Evolutionary conservation across 2,888 invertebrate genomes (phyloP), one percentile per base, ranked within the genome.

Genomic region (Lottia scabra): DNA sequence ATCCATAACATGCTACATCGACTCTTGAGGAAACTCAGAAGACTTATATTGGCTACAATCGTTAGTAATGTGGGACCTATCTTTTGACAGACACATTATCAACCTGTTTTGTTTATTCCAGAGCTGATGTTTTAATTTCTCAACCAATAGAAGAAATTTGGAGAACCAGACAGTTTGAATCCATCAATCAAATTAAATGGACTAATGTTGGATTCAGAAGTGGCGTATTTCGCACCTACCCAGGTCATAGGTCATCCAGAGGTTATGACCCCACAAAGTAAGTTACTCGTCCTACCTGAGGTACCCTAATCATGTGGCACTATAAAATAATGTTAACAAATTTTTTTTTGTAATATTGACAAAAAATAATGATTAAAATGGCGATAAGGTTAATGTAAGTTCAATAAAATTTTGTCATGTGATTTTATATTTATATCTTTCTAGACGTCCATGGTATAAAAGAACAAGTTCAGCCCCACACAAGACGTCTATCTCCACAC

Each of bases 201-300:
- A 89, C 89, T 1, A 90, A 89, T 78, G 89, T 90, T 63, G 90
- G 90, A 4, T 83, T 90, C 77, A 76, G 90, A n/a, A 89, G 89
- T 78, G 90, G 90, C 0, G 89, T 90, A 15, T 90, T 90, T 76
- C 80, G 90, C 56, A 90, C 90, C 0, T 90, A 89, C 79, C 90
- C 90, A 64, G 90, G 88, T 12, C 90, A 90, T 77, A 80, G 90
- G 71, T 90, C 90, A 30, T 83, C 81, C 2, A 82, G 90, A 44
- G 81, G 82, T 30, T 90, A 90, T 78, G 88, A 90, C 76, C 89
- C 89, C 10, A 87, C 89, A 2, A 84, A 87, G 89, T 89, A 79
- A 78, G 83, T 75, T 12, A 30, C 30, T 2, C 30, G 2, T n/a
- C n/a, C n/a, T n/a, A n/a, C n/a, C n/a, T n/a, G n/a, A n/a, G n/a